phyloP scores from a whole-genome alignment of 2,888 invertebrate genomes.

The Trichogramma dendrolimi region DNA sequence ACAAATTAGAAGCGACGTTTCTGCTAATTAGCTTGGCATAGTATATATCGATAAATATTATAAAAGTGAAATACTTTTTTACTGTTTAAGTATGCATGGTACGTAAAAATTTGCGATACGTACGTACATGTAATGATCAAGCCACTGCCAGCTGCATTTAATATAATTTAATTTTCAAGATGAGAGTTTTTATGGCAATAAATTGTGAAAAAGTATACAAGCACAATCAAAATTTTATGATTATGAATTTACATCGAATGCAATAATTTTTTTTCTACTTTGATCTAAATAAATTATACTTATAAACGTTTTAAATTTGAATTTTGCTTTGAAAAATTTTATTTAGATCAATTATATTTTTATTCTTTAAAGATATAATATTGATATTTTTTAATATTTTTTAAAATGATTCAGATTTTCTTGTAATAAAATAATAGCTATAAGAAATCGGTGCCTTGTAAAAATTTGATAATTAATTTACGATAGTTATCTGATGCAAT shows the following conservation, averaged over 20 bases:
- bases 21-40: conserved; percentile 8
- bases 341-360: conserved; percentile 2
- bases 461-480: conserved; percentile 1
- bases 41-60: conserved; percentile 11
- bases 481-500: conserved; percentile 4
- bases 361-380: not conserved
- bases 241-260: not conserved
- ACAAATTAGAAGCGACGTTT: conserved; percentile 5
- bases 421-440: not conserved
- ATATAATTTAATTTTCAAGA: conserved; percentile 12
- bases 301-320: not conserved
- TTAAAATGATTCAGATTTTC: not conserved
- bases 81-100: conserved; percentile 10
- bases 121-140: no score
- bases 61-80: conserved; percentile 9
- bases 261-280: conserved; percentile 9
- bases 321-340: not conserved
- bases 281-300: not conserved
- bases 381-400: not conserved
- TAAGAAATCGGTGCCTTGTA: conserved; percentile 18
- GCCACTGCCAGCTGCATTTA: conserved; percentile 33
- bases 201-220: conserved; percentile 3
- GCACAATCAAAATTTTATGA: not conserved
- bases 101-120: not conserved
- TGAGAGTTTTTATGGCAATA: conserved; percentile 1